phyloP scores from a whole-genome alignment of 2,797 vertebrate genomes.

The Erpetoichthys calabaricus region DNA sequence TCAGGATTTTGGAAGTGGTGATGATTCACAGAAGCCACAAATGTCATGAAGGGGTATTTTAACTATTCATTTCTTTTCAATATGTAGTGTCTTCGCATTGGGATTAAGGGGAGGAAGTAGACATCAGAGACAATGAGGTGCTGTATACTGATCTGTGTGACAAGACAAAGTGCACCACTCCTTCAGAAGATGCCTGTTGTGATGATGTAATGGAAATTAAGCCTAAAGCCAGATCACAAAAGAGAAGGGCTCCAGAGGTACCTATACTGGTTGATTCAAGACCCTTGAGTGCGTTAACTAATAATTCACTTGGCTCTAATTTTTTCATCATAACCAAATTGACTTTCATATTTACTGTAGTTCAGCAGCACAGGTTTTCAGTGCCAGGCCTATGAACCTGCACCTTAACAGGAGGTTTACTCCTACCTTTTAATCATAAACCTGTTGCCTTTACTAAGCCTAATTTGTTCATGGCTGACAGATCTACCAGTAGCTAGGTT shows the following conservation, averaged over 20 bases:
- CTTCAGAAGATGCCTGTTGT: slow-evolving; percentile 24
- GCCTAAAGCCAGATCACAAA: slow-evolving; percentile 43
- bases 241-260: slow-evolving; percentile 64
- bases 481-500: too few species aligned
- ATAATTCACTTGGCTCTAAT: slow-evolving; percentile 8
- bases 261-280: slow-evolving; percentile 27
- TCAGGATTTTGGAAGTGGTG: too few species aligned
- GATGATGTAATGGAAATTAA: slow-evolving; percentile 23
- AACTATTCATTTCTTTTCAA: slow-evolving; percentile 9
- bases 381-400: too few species aligned
- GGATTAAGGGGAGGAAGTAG: slow-evolving; percentile 47
- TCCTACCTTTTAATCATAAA: too few species aligned
- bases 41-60: background rate
- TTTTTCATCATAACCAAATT: too few species aligned
- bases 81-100: slow-evolving; percentile 11
- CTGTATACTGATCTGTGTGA: slow-evolving; percentile 40
- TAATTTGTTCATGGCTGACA: too few species aligned
- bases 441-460: too few species aligned
- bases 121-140: slow-evolving; percentile 55
- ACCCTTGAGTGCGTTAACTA: slow-evolving; percentile 35
- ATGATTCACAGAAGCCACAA: too few species aligned
- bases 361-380: too few species aligned
- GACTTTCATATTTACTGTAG: too few species aligned
- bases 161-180: slow-evolving; percentile 23
- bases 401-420: too few species aligned